These are phyloP conservation scores for Cryptosula pallasiana DNA, from an alignment of 2,888 invertebrate genomes.

Conservation along the genomic window DNA sequence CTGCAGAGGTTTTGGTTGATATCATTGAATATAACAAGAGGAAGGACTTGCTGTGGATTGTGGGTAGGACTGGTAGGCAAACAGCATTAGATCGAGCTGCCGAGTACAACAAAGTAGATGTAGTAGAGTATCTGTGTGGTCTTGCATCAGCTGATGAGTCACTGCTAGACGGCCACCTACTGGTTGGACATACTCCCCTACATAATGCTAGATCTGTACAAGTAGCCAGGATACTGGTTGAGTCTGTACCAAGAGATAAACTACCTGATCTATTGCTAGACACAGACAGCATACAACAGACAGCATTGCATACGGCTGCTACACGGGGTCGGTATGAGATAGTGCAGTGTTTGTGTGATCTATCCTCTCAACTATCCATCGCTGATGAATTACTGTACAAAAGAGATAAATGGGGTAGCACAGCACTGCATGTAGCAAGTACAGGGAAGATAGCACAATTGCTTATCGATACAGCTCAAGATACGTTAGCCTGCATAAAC, in stretches of 20 bases:
- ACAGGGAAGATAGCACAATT: neutral
- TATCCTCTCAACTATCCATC: neutral
- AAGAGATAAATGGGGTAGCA: neutral
- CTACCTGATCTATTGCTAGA: neutral
- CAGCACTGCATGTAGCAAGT: neutral
- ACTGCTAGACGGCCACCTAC: neutral
- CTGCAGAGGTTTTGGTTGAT: too few relatives aligned
- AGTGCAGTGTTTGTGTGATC: neutral
- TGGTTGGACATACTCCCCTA: neutral
- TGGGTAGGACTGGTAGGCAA: too few relatives aligned
- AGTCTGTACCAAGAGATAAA: neutral
- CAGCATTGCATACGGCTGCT: neutral
- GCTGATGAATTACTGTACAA: too few relatives aligned
- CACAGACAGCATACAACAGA: neutral
- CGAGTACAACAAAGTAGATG: neutral
- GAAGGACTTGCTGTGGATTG: too few relatives aligned
- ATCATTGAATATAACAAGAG: too few relatives aligned
- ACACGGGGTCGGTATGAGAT: neutral
- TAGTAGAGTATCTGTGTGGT: neutral
- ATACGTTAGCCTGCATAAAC: neutral
- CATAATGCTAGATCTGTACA: neutral
- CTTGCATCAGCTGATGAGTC: neutral
- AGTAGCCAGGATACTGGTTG: neutral
- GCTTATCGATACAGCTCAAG: neutral
- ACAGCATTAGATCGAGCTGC: too few relatives aligned